Evolutionary conservation across 2,113 vertebrate species (phyloP).

Genomic region (Pelvicachromis taeniatus): DNA sequence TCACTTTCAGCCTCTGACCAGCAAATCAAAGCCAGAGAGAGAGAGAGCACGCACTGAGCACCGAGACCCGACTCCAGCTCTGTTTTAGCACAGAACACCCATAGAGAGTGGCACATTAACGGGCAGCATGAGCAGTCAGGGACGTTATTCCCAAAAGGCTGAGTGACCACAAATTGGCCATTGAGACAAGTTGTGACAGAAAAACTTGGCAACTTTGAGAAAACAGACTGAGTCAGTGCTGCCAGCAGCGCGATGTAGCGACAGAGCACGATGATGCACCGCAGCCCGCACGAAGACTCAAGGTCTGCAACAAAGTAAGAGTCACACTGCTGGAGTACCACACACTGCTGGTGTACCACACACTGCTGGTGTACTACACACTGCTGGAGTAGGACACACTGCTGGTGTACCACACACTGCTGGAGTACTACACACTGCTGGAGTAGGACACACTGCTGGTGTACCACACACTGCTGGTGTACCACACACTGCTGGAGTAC

Average conservation of each 20-base stretch:
- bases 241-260: background rate
- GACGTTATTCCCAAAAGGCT: background rate
- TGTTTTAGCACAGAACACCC: background rate
- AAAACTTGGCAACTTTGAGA: slow-evolving; percentile 1
- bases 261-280: background rate
- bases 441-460: background rate
- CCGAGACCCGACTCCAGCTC: background rate
- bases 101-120: background rate
- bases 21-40: background rate
- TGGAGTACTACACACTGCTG: background rate
- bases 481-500: background rate
- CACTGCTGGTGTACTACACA: background rate
- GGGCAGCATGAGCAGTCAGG: background rate
- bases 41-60: background rate
- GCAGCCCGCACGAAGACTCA: background rate
- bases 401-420: background rate
- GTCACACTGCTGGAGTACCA: background rate
- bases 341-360: no score
- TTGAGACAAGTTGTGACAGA: background rate
- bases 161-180: slow-evolving; percentile 21
- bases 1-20: background rate
- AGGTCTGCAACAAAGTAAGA: background rate
- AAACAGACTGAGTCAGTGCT: slow-evolving; percentile 17
- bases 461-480: background rate
- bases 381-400: background rate